Conservation (phyloP, 1,140 invertebrate species). For the Bombus waltoni region DNA sequence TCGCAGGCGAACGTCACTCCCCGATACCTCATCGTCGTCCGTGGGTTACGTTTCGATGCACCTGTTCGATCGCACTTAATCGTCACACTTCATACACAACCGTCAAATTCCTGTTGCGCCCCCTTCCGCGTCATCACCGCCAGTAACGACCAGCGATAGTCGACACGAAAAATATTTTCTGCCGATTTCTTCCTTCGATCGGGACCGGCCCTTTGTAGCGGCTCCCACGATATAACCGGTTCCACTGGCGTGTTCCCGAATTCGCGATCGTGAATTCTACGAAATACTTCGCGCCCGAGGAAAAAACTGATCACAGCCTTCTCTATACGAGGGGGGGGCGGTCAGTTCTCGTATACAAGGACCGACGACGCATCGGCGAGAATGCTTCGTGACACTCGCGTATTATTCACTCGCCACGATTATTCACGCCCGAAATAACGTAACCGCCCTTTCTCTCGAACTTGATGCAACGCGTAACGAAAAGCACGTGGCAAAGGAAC, state of each 20-base stretch:
- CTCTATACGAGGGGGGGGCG: not conserved
- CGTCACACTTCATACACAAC: conserved; percentile 39
- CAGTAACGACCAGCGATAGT: not conserved
- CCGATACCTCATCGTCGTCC: conserved; percentile 15
- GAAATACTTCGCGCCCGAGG: conserved; percentile 23
- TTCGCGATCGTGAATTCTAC: conserved; percentile 49
- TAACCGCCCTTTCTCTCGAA: not conserved
- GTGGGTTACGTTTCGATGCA: conserved; percentile 5
- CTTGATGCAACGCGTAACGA: not conserved
- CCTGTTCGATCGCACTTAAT: conserved; percentile 20
- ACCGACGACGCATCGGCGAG: not conserved
- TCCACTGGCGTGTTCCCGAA: conserved; percentile 47
- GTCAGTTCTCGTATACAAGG: conserved; percentile 1
- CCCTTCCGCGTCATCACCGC: conserved; percentile 15
- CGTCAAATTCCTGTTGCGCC: conserved; percentile 46
- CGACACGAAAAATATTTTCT: conserved; percentile 22
- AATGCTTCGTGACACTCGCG: conserved; percentile 32
- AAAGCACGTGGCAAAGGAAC: conserved; percentile 19
- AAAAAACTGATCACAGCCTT: not conserved
- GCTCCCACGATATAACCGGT: conserved; percentile 49
- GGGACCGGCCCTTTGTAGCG: not conserved
- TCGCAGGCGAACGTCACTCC: not conserved
- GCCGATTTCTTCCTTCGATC: conserved; percentile 27
- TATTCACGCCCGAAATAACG: conserved; percentile 37
- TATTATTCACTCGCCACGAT: conserved; percentile 48